A percentile compares a stretch with the other conserved stretches of the same genome.
phyloP scores from a whole-genome alignment of 1,140 invertebrate genomes.

The Periplaneta americana region DNA sequence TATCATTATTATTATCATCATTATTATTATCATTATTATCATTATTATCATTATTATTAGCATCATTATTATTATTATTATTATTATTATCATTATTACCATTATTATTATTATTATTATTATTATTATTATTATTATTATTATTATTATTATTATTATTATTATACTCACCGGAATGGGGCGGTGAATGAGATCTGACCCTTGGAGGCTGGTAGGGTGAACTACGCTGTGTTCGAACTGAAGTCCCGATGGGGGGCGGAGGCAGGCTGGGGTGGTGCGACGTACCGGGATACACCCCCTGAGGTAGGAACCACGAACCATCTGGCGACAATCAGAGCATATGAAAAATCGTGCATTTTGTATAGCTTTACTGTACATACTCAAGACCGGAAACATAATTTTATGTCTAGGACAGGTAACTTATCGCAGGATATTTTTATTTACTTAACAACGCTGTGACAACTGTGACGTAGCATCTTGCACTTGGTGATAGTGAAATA shows the following conservation, averaged over 20 bases:
- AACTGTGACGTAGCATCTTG: too few relatives aligned
- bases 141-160: conserved; percentile 29
- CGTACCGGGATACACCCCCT: conserved; percentile 32
- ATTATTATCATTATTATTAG: conserved; percentile 1
- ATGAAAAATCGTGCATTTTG: too few relatives aligned
- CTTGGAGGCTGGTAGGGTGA: conserved; percentile 32
- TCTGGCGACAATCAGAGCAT: too few relatives aligned
- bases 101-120: conserved; percentile 22
- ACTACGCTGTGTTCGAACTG: conserved; percentile 28
- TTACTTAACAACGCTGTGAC: too few relatives aligned
- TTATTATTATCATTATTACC: conserved; percentile 23
- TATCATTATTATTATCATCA: conserved; percentile 24
- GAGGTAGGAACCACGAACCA: conserved; percentile 39
- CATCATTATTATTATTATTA: conserved; percentile 23
- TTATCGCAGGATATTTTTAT: too few relatives aligned
- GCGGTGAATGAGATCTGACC: conserved; percentile 29
- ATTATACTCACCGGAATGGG: conserved; percentile 28
- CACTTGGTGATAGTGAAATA: too few relatives aligned
- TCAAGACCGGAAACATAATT: too few relatives aligned
- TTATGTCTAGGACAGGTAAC: too few relatives aligned
- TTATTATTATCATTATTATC: conserved; percentile 20
- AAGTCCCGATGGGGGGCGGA: conserved; percentile 12
- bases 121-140: background rate
- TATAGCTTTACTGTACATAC: too few relatives aligned
- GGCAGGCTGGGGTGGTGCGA: conserved; percentile 25